Base-by-base conservation (phyloP, 1,140 invertebrate genomes). In the Apolygus lucorum region DNA sequence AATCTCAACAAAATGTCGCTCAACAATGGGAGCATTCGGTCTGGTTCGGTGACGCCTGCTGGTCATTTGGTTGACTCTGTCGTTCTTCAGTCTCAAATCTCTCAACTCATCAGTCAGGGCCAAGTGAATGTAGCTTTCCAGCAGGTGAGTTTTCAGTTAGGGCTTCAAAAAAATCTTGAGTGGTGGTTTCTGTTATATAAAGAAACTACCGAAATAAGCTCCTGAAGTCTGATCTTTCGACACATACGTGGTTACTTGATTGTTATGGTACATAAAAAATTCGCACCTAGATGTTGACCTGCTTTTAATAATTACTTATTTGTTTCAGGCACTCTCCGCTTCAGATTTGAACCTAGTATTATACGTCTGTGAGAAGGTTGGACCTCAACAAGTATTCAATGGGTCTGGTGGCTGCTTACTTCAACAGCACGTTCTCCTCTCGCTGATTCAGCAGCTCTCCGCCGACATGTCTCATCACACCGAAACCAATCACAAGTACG, bases 361-460 rank as follows among this genome's bases (percentile, higher is more conserved):
- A 72, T 87, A 87, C 72, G 87, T 92, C 1, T 94, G 94, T 77
- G 88, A 93, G 71, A 85, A 85, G 70, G 90, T 91, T 1, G 88
- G 92, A 75, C 87, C 88, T 0, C 80, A 84, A 4, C 82, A 85
- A 72, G 87, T 96, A 17, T 96, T 97, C 80, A 81, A 81, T 8
- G 79, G 84, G 64, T 77, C 75, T 4, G 84, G 86, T 0, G 84
- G 86, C 0, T 90, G 87, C 77, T 82, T 86, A 14, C 79, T 93
- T 14, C 87, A 88, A 67, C 93, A 95, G 76, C 90, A 90, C 73
- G 92, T 96, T 49, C 82, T 97, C 65, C 81, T 98, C 27, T 95
- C 93, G 0, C 83, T 98, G 1, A 91, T 97, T 72, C 93, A 96
- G 78, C 95, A 98, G 77, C 84, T 98, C 1, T 90, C 92, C 1